Percentiles rank a stretch among this genome's conserved stretches.
phyloP scores from a whole-genome alignment of 2,797 vertebrate species.

The Microcaecilia unicolor region DNA sequence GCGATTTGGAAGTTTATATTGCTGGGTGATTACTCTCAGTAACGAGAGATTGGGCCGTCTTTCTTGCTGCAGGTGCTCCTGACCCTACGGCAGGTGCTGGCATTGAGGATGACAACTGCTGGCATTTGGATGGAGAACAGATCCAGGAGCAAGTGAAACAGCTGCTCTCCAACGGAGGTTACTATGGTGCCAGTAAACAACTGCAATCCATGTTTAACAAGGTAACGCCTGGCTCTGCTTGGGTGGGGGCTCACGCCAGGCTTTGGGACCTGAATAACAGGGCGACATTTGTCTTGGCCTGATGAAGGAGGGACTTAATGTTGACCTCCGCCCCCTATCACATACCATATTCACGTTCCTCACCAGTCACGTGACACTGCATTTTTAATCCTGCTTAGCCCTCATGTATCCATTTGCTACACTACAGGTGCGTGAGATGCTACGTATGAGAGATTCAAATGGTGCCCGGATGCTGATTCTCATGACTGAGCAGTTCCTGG shows the following conservation, averaged over 20 bases:
- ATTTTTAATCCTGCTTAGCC: too few relatives aligned
- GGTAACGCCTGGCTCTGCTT: slow-evolving; percentile 10
- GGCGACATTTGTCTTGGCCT: too few relatives aligned
- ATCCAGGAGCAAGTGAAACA: slow-evolving; percentile 57
- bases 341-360: too few relatives aligned
- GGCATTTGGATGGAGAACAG: slow-evolving; percentile 55
- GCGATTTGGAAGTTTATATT: neutral
- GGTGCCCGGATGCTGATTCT: slow-evolving; percentile 50
- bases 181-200: slow-evolving; percentile 52
- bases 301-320: too few relatives aligned
- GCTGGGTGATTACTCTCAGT: neutral
- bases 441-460: slow-evolving; percentile 50
- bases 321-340: too few relatives aligned
- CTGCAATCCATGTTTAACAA: slow-evolving; percentile 55
- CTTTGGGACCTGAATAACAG: too few relatives aligned
- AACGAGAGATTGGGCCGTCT: too few relatives aligned
- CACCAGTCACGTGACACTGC: neutral
- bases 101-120: slow-evolving; percentile 52
- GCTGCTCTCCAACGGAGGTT: slow-evolving; percentile 47
- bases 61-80: slow-evolving; percentile 32
- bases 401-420: neutral
- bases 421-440: slow-evolving; percentile 51
- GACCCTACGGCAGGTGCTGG: slow-evolving; percentile 49
- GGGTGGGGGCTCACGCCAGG: too few relatives aligned
- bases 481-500: slow-evolving; percentile 53